phyloP scores from a whole-genome alignment of 2,888 invertebrate genomes.

The Tetramorium bicarinatum region DNA sequence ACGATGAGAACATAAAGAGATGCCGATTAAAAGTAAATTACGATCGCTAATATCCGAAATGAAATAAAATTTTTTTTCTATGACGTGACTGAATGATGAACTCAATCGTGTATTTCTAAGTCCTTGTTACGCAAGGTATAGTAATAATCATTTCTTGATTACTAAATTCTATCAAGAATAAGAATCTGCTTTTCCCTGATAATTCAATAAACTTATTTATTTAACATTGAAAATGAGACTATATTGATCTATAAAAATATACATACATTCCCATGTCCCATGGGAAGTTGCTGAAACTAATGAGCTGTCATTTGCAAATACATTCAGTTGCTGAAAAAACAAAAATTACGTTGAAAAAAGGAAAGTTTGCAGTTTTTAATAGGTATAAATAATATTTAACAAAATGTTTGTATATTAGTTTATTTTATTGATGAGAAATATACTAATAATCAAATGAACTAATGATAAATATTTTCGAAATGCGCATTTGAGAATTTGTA shows the following conservation, averaged over 20 bases:
- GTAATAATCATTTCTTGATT: background rate
- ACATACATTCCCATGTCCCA: no score
- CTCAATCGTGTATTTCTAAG: background rate
- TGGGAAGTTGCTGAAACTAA: no score
- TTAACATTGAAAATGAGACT: background rate
- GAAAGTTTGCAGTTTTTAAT: no score
- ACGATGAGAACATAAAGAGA: conserved; percentile 3
- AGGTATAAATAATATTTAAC: no score
- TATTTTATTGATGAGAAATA: no score
- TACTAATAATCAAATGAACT: no score
- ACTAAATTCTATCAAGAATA: background rate
- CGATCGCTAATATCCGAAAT: background rate
- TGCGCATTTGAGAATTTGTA: no score
- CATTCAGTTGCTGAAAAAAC: no score
- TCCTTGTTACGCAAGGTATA: background rate
- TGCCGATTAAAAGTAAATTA: conserved; percentile 13
- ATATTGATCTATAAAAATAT: conserved; percentile 27
- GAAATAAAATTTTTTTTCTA: background rate
- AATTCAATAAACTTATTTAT: background rate
- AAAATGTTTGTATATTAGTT: no score
- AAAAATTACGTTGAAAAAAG: no score
- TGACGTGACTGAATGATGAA: conserved; percentile 9
- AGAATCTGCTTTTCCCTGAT: background rate
- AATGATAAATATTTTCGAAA: no score
- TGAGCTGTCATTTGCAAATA: no score